Evolutionary conservation across 2,113 vertebrate genomes (phyloP).

Genomic region (Nycticebus coucang): DNA sequence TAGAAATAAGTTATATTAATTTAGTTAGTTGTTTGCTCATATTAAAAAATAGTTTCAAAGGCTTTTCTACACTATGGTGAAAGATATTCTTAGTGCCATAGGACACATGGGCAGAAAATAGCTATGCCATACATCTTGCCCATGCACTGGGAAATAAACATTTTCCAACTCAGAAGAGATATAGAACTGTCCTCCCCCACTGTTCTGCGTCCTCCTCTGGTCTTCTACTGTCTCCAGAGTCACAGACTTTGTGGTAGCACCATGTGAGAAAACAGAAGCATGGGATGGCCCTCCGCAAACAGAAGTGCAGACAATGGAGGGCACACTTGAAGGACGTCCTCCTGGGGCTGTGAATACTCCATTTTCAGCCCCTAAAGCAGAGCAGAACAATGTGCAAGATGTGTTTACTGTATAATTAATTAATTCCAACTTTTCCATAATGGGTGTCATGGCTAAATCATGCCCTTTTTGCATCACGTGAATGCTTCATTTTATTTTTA

Average conservation of each 20-base stretch:
- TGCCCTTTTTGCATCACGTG: not conserved
- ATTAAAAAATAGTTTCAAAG: constrained; percentile 47
- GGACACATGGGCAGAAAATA: not conserved
- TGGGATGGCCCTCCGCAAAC: not conserved
- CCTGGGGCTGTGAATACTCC: not conserved
- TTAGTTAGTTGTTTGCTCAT: not conserved
- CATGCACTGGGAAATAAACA: not conserved
- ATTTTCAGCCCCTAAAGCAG: not conserved
- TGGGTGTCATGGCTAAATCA: not conserved
- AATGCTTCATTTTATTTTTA: not conserved
- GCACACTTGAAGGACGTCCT: not conserved
- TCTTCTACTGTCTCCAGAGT: not conserved
- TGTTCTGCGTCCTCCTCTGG: not conserved
- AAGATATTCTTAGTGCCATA: not conserved
- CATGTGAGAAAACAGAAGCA: not conserved
- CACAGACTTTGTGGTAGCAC: not conserved
- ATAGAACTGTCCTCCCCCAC: not conserved
- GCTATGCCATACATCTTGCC: not conserved
- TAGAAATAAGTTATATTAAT: constrained; percentile 23
- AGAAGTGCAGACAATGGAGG: not conserved
- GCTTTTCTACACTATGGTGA: not conserved
- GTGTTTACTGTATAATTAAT: not conserved
- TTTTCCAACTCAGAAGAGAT: not conserved
- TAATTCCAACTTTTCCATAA: not conserved
- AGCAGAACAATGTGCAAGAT: not conserved